A percentile compares a stretch with the other conserved stretches of the same genome.
Conservation (phyloP, 2,797 vertebrate species). For the Nyctibius grandis region DNA sequence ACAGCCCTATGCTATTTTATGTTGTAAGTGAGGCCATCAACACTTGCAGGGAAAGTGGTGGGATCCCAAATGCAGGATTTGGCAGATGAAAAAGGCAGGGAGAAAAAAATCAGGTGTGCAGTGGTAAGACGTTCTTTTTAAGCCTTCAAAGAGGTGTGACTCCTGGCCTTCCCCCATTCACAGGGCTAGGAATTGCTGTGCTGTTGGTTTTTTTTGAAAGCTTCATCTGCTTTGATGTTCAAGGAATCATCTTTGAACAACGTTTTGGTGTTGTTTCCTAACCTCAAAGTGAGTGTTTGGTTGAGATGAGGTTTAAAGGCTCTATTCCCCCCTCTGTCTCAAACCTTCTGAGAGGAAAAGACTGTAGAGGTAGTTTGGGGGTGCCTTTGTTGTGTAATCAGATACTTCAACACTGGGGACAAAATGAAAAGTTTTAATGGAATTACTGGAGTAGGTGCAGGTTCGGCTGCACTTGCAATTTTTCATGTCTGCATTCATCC, state of each 20-base stretch:
- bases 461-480: not conserved
- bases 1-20: not conserved
- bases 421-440: not conserved
- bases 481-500: not conserved
- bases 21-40: not conserved
- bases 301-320: not conserved
- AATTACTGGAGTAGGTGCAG: not conserved
- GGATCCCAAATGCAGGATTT: not conserved
- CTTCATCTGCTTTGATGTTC: not conserved
- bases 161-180: not conserved
- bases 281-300: accelerated
- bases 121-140: not conserved
- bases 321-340: not conserved
- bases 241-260: not conserved
- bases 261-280: not conserved
- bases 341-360: not conserved
- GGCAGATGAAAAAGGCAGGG: not conserved
- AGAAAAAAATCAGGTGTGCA: not conserved
- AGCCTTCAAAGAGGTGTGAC: not conserved
- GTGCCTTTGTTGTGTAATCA: not conserved
- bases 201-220: not conserved
- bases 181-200: not conserved
- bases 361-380: not conserved
- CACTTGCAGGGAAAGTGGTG: not conserved
- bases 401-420: not conserved